Evolutionary conservation across 2,888 invertebrate genomes (phyloP), one percentile per base, ranked within the genome.

Genomic region (Acronicta psi): DNA sequence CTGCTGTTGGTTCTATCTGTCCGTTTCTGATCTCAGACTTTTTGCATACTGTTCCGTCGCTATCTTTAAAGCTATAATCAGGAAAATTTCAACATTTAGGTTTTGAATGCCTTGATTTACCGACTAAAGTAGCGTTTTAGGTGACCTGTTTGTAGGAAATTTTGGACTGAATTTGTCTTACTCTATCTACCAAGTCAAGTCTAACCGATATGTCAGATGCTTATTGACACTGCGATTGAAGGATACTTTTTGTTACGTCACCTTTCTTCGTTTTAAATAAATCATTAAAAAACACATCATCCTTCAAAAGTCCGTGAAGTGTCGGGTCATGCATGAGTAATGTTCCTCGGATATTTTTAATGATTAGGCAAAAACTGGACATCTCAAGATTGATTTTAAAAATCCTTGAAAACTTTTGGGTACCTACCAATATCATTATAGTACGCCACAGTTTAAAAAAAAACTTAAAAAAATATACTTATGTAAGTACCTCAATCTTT

Each of bases 1-100:
- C 38, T 29, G 51, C 47, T 62, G 25, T 23, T 38, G 31, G 36
- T n/a, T n/a, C n/a, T n/a, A n/a, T n/a, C n/a, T n/a, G n/a, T n/a
- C n/a, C n/a, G n/a, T n/a, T n/a, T n/a, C 13, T 31, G 31, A 13
- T 13, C 11, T 31, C 13, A 13, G 2, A 31, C 13, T 5, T 31
- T 5, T 31, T 31, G 13, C 11, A 3, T 13, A 6, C 34, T 34
- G 34, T 34, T 34, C 11, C 34, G 7, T 34, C 34, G n/a, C 6
- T 34, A 6, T 34, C 34, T 31, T n/a, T 34, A n/a, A n/a, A 34
- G 34, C n/a, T 34, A n/a, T 31, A 34, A 5, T 13, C 13, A 34
- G 5, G 11, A 29, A 11, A 11, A 34, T 34, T 34, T n/a, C n/a
- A 34, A 34, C 34, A 6, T 34, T 9, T 0, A 29, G 0, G 2